These are phyloP conservation scores for Melanotaenia maccullochi DNA, from an alignment of 2,797 vertebrate species.

Conservation along the genomic window DNA sequence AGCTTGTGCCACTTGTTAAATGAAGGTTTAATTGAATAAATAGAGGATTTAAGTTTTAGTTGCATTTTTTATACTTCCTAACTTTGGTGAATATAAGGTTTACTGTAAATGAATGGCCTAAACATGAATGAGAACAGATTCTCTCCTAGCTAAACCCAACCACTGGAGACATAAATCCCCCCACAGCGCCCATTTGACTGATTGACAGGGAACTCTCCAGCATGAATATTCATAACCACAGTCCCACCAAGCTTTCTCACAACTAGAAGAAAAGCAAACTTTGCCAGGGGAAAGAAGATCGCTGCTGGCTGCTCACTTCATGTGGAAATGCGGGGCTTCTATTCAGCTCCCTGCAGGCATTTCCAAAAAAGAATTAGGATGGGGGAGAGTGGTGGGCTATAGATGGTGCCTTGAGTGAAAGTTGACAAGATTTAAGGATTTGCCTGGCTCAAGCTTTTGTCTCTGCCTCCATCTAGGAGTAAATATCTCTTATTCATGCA, in stretches of 20 bases:
- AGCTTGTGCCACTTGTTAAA: not conserved
- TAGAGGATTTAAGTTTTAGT: not conserved
- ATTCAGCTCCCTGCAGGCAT: conserved; percentile 72
- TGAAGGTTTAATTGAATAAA: not conserved
- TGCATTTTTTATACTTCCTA: not conserved
- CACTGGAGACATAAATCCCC: conserved; percentile 44
- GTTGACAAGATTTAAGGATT: conserved; percentile 80
- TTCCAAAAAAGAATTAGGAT: conserved; percentile 66
- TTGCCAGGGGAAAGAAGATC: conserved; percentile 71
- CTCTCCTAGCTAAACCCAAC: conserved; percentile 30
- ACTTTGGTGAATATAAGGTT: not conserved
- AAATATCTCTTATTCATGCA: conserved; percentile 62
- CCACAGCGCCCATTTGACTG: conserved; percentile 60
- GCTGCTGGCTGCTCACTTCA: conserved; percentile 77
- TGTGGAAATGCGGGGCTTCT: conserved; percentile 79
- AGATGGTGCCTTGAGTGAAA: conserved; percentile 61
- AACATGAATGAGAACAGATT: conserved; percentile 35
- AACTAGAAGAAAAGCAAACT: conserved; percentile 80
- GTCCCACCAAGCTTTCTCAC: conserved; percentile 81
- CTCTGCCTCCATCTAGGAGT: conserved; percentile 51
- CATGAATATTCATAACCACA: conserved; percentile 82
- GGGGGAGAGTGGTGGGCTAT: conserved; percentile 43
- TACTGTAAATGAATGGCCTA: conserved; percentile 6
- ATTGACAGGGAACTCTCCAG: conserved; percentile 72
- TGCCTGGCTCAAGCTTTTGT: conserved; percentile 70